Evolutionary conservation across 2,113 vertebrate genomes (phyloP).

Genomic region (Nothocercus julius): DNA sequence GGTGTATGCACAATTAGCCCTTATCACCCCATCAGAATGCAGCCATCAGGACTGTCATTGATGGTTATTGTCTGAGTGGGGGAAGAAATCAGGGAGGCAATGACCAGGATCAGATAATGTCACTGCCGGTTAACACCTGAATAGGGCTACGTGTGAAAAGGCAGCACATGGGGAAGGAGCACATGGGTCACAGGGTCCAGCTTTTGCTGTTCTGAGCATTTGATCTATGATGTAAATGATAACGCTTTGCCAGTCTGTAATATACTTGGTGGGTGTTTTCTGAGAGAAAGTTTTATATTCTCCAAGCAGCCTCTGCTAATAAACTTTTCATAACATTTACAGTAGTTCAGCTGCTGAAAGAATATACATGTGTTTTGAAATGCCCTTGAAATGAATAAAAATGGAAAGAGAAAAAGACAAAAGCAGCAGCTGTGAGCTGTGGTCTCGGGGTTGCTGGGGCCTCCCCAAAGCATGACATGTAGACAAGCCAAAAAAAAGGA

Average conservation of each 20-base stretch:
- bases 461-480: background rate
- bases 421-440: slow-evolving; percentile 27
- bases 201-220: background rate
- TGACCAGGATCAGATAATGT: no score
- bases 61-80: no score
- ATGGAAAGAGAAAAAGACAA: slow-evolving; percentile 4
- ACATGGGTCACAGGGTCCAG: background rate
- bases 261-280: background rate
- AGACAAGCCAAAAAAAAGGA: background rate
- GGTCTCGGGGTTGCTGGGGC: background rate
- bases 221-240: background rate
- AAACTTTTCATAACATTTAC: slow-evolving; percentile 40
- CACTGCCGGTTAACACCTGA: no score
- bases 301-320: background rate
- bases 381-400: slow-evolving; percentile 28
- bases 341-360: slow-evolving; percentile 37
- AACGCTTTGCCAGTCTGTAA: background rate
- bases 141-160: no score
- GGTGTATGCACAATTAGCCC: no score
- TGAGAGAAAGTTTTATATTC: background rate
- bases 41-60: no score
- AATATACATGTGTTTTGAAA: slow-evolving; percentile 23
- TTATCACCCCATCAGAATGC: no score
- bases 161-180: no score
- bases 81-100: no score